Conservation (phyloP, 2,888 invertebrate genomes). For the Luperina nickerlii region DNA sequence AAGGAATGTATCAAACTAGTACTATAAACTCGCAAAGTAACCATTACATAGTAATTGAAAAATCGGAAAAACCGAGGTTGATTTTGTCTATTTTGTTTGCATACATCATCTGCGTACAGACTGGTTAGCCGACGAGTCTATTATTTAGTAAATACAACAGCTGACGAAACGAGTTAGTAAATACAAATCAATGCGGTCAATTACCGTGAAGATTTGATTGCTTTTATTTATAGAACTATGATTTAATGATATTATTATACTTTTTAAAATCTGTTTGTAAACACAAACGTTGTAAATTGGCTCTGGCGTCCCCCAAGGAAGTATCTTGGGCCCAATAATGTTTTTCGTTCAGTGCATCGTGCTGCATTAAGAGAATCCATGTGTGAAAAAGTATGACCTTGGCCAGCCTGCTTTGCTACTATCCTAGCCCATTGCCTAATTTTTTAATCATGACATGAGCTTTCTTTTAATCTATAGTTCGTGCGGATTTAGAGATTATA, state of each 20-base stretch:
- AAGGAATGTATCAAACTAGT: neutral
- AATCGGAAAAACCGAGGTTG: neutral
- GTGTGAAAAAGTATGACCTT: neutral
- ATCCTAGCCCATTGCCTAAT: neutral
- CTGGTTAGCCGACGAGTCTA: neutral
- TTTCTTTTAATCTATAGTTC: neutral
- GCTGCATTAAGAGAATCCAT: neutral
- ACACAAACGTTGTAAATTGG: neutral
- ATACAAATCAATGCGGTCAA: constrained; percentile 9
- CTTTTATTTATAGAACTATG: neutral
- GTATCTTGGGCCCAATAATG: neutral
- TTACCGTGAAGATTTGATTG: neutral
- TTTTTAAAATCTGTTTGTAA: neutral
- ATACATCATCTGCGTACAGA: neutral
- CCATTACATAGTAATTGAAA: neutral
- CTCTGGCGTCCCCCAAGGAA: neutral
- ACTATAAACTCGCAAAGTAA: neutral
- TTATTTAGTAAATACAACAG: neutral
- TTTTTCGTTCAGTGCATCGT: neutral
- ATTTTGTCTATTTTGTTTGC: neutral
- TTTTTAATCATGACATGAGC: neutral
- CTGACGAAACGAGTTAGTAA: constrained; percentile 11
- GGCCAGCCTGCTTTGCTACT: neutral
- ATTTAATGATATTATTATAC: too few relatives aligned
- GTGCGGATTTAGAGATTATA: neutral